Evolutionary conservation across 2,797 vertebrate species (phyloP), one percentile per base, ranked within the genome.

Genomic region (Anisognathus igniventris): DNA sequence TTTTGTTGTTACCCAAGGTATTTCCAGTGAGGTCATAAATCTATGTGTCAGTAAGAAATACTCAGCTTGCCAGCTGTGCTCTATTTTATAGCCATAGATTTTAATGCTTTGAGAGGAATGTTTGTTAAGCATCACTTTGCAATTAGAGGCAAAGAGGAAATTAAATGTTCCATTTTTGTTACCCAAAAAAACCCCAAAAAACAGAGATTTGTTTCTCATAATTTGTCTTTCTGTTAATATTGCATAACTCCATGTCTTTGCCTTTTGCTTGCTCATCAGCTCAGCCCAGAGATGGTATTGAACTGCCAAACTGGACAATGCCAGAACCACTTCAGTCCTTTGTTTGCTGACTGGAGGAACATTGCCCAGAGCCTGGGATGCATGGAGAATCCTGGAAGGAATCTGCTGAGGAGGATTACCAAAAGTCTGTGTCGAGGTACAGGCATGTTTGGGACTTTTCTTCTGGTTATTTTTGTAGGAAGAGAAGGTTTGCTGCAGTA

Each of bases 1-100:
- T 8, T 68, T 92, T 92, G 92, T 90, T 8, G 21, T 94, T 92
- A 96, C 64, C 53, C 83, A 86, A 74, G 92, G 65, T 95, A 91
- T 86, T 96, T 96, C 84, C 84, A 84, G 35, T 37, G 89, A 94
- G 62, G 70, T 83, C 81, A 89, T 97, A 95, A 96, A 97, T 94
- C 90, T 80, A 44, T 39, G 40, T 89, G 70, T 79, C 85, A 84
- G 74, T 77, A 90, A 95, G 70, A 95, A 95, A 93, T 53, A 88
- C 44, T 96, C 77, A 47, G 66, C 91, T 95, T 94, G 65, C 80
- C 91, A 95, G 77, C 84, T 95, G 88, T 74, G 79, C 86, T 85
- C 48, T 70, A n/a, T 85, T 96, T 96, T 94, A 79, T 39, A 86
- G 82, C 44, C 23, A 51, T 67, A 68, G 51, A 51, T 94, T 97